These are phyloP conservation scores for Bubo scandiacus DNA, from an alignment of 2,113 vertebrate genomes.

Conservation along the genomic window DNA sequence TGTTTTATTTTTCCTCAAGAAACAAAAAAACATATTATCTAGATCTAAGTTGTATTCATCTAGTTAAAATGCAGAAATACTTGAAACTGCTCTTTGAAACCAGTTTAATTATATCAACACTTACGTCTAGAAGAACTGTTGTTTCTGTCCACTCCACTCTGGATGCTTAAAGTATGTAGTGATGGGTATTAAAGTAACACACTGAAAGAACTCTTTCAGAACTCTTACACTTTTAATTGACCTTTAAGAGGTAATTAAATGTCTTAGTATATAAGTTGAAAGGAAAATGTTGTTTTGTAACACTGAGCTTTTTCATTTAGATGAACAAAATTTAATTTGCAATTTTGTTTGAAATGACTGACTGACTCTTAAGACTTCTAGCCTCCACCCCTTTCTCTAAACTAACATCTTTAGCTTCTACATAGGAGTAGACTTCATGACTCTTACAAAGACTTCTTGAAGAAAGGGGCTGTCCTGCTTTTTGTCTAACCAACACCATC, in stretches of 20 bases:
- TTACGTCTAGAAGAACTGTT: not conserved
- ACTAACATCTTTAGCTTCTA: not conserved
- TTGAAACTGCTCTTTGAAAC: not conserved
- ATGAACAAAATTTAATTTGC: not conserved
- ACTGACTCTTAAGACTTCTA: not conserved
- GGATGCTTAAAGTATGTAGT: not conserved
- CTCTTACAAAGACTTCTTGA: not conserved
- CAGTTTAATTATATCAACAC: not conserved
- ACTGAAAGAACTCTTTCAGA: not conserved
- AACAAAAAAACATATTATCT: not conserved
- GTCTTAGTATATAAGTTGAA: not conserved
- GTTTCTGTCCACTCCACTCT: not conserved
- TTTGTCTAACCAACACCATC: not conserved
- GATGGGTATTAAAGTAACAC: not conserved
- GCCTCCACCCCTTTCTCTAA: not conserved
- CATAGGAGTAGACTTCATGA: not conserved
- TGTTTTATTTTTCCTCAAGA: fast-evolving
- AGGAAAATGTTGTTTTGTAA: not conserved
- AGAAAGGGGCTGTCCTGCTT: not conserved
- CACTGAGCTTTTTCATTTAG: not conserved
- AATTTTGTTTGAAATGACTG: not conserved
- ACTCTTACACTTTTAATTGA: not conserved
- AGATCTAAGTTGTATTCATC: not conserved
- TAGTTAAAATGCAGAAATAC: not conserved
- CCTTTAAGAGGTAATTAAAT: not conserved